Evolutionary conservation across 2,888 invertebrate species (phyloP).

Genomic region (Apamea anceps): DNA sequence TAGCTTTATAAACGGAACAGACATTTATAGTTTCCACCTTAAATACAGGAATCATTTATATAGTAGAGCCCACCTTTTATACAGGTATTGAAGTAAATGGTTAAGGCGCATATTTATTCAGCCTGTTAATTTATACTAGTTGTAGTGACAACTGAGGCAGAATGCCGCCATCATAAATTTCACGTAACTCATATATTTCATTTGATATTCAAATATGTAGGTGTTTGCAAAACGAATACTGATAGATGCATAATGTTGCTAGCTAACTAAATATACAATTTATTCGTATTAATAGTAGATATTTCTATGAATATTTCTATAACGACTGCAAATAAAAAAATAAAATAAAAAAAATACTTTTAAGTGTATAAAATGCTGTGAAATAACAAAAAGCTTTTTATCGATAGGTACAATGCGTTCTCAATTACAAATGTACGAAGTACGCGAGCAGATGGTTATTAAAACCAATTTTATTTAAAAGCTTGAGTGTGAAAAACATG

Average conservation of each 20-base stretch:
- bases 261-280: constrained; percentile 30
- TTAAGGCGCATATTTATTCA: constrained; percentile 55
- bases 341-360: too few relatives aligned
- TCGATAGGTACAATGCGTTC: constrained; percentile 53
- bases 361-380: constrained; percentile 35
- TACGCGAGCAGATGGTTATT: constrained; percentile 64
- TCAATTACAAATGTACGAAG: constrained; percentile 58
- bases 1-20: constrained; percentile 30
- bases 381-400: constrained; percentile 58
- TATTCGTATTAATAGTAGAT: constrained; percentile 20
- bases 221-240: constrained; percentile 61
- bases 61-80: constrained; percentile 6
- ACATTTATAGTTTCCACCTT: not conserved
- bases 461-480: constrained; percentile 73
- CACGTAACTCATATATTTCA: constrained; percentile 63
- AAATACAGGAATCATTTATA: constrained; percentile 3
- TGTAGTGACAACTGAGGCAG: constrained; percentile 63
- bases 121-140: constrained; percentile 61
- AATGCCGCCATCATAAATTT: constrained; percentile 64
- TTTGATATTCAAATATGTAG: constrained; percentile 66
- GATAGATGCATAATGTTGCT: constrained; percentile 60
- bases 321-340: constrained; percentile 29
- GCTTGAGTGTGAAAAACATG: constrained; percentile 77
- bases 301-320: constrained; percentile 33
- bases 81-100: constrained; percentile 55